Evolutionary conservation across 2,797 vertebrate species (phyloP).

Genomic region (Tauraco hartlaubi): DNA sequence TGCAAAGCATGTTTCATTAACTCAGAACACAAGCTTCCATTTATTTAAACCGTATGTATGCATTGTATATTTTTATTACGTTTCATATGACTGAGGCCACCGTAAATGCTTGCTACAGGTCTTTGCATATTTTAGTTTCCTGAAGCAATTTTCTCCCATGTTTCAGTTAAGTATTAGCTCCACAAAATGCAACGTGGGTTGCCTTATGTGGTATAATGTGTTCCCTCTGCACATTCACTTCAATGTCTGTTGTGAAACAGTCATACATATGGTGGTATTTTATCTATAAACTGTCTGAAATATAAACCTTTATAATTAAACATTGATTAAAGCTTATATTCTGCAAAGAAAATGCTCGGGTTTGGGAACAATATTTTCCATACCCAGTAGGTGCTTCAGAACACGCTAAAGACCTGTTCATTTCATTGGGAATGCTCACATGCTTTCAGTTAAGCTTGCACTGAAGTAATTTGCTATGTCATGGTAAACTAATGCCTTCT

Average conservation of each 20-base stretch:
- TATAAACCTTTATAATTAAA: constrained; percentile 1
- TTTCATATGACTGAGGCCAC: constrained; percentile 5
- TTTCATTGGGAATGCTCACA: background rate
- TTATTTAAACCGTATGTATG: constrained; percentile 18
- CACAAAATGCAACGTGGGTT: background rate
- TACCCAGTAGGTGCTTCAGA: background rate
- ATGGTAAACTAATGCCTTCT: fast-evolving
- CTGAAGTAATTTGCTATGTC: background rate
- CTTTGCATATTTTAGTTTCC: constrained; percentile 51
- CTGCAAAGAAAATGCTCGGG: background rate
- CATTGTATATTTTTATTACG: background rate
- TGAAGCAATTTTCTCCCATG: background rate
- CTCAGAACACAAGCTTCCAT: background rate
- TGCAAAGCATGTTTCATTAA: background rate
- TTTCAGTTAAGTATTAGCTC: constrained; percentile 21
- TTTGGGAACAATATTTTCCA: background rate
- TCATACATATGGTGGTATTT: background rate
- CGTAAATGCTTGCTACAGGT: background rate
- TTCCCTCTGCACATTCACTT: background rate
- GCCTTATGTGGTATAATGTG: background rate
- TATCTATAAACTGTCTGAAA: constrained; percentile 24
- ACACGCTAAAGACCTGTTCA: background rate
- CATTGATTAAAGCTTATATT: background rate
- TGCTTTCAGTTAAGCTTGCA: background rate
- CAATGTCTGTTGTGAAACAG: constrained; percentile 21